Percentiles rank a stretch among this genome's conserved stretches.
These are phyloP conservation scores for Gadus macrocephalus DNA, from an alignment of 2,113 vertebrate genomes.

Conservation along the genomic window DNA sequence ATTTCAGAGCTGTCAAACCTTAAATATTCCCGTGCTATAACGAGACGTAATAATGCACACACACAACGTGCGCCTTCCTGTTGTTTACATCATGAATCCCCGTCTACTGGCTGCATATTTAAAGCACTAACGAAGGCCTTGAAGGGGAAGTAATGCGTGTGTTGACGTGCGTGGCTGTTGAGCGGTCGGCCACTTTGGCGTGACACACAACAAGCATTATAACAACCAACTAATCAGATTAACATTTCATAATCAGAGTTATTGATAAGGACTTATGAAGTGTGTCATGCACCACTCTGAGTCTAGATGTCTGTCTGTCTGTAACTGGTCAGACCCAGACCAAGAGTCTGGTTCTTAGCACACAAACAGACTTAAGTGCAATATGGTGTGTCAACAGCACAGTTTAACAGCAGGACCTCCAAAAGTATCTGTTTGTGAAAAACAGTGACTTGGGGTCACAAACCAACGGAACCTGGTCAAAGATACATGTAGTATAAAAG, in stretches of 20 bases:
- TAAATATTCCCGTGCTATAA: constrained; percentile 13
- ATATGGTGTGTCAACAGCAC: constrained; percentile 57
- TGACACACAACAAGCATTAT: background rate
- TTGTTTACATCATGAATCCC: constrained; percentile 60
- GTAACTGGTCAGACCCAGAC: constrained; percentile 25
- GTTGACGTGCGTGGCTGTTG: background rate
- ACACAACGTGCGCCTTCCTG: constrained; percentile 40
- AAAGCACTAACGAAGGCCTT: constrained; percentile 25
- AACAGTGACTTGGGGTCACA: constrained; percentile 16
- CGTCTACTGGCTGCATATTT: constrained; percentile 36
- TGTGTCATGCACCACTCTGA: constrained; percentile 21
- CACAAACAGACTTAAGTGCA: constrained; percentile 44
- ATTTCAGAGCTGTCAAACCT: constrained; percentile 23
- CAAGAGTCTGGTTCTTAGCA: constrained; percentile 30
- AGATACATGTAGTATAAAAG: no score
- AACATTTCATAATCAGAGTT: constrained; percentile 20
- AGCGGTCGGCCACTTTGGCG: background rate
- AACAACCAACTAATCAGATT: constrained; percentile 30
- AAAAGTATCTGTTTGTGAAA: constrained; percentile 15
- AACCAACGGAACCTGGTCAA: no score
- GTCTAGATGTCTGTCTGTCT: constrained; percentile 10
- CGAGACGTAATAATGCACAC: constrained; percentile 38
- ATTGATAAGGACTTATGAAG: constrained; percentile 17
- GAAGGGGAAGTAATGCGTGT: background rate
- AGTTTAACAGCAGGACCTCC: constrained; percentile 42